Conservation (phyloP, 2,113 vertebrate species). For the Anguilla japonica region DNA sequence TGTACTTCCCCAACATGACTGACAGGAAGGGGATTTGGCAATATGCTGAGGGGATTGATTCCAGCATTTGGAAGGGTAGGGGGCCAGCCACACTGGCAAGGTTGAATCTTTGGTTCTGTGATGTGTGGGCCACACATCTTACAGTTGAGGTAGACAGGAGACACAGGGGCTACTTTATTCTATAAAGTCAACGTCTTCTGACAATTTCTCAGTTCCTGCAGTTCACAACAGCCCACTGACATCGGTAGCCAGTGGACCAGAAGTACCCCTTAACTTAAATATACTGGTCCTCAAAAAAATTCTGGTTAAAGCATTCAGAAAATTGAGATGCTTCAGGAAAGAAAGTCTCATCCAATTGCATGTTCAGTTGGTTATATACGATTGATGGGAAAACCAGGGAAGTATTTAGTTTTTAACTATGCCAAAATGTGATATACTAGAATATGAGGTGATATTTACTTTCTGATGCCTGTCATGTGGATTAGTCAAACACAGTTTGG, state of each 20-base stretch:
- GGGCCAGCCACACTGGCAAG: slow-evolving; percentile 72
- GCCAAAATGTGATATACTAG: background rate
- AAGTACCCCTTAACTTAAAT: background rate
- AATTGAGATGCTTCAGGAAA: background rate
- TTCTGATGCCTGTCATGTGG: background rate
- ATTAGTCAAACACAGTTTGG: background rate
- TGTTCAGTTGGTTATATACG: background rate
- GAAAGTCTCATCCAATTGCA: background rate
- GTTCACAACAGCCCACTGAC: background rate
- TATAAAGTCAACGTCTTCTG: background rate
- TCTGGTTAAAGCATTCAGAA: background rate
- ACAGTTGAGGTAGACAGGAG: slow-evolving; percentile 73
- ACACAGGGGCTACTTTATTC: slow-evolving; percentile 14
- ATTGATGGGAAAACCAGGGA: background rate
- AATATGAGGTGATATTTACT: background rate
- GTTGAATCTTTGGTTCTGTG: slow-evolving; percentile 79
- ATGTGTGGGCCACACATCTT: slow-evolving; percentile 73
- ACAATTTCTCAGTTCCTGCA: background rate
- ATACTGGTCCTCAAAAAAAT: too few species aligned
- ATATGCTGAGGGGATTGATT: slow-evolving; percentile 69
- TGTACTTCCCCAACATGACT: background rate
- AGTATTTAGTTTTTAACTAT: background rate
- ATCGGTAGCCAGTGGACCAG: background rate
- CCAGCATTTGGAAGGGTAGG: slow-evolving; percentile 73
- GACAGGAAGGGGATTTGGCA: slow-evolving; percentile 5